These are phyloP conservation scores for Urocyon cinereoargenteus DNA, from an alignment of 2,797 vertebrate species.

Conservation along the genomic window DNA sequence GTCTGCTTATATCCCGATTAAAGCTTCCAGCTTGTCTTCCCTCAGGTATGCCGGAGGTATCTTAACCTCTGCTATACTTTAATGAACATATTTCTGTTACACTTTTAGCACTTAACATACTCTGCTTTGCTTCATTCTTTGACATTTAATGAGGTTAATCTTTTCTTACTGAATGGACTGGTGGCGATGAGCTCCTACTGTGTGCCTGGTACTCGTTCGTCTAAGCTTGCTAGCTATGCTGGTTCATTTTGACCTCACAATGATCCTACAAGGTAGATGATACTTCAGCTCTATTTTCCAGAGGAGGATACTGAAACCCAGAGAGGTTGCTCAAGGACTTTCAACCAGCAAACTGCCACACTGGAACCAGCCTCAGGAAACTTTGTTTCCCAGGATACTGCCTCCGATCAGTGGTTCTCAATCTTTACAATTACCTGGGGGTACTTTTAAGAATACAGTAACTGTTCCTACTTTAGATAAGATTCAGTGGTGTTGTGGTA, in stretches of 20 bases:
- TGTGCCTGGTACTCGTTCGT: no score
- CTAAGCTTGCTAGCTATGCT: accelerated
- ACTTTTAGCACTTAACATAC: not conserved
- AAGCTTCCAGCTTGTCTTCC: not conserved
- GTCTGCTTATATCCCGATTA: not conserved
- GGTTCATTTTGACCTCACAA: not conserved
- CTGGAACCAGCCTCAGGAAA: not conserved
- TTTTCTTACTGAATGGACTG: no score
- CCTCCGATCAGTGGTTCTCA: not conserved
- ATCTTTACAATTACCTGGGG: not conserved
- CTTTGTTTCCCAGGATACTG: not conserved
- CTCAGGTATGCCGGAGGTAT: not conserved
- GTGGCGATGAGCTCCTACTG: not conserved
- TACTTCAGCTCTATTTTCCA: not conserved
- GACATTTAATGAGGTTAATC: not conserved
- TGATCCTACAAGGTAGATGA: not conserved
- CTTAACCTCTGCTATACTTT: not conserved
- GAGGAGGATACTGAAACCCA: not conserved
- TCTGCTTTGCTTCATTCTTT: not conserved
- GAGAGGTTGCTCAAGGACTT: not conserved
- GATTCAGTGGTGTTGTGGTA: no score
- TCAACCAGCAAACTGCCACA: not conserved
- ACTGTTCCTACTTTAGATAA: not conserved
- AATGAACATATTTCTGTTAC: not conserved
- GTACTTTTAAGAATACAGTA: not conserved